Evolutionary conservation across 2,797 vertebrate species (phyloP), one percentile per base, ranked within the genome.

Genomic region (Enteromius radiatus): DNA sequence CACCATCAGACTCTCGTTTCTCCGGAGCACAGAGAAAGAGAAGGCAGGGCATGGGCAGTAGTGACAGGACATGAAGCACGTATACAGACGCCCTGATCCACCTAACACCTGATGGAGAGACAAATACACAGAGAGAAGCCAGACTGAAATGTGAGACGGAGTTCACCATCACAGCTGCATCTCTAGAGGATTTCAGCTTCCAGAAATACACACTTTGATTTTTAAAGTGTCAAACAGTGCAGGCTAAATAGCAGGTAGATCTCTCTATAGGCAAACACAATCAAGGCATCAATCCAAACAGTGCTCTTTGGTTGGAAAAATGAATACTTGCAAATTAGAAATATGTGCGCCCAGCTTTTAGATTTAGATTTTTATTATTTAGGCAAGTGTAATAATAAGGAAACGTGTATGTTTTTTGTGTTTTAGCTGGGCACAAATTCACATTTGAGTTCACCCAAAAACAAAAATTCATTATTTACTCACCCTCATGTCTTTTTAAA

Each of bases 21-120:
- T 97, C 88, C 93, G 93, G 8, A 99, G 84, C 59, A 99, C 97
- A 0, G 93, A 92, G 90, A 97, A 98, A 5, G 93, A 91, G 68
- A 99, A 99, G 3, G 98, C 96, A 0, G 95, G 97, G 59, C 98
- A 99, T 0, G 96, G 95, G 83, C 98, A 99, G 91, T 95, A 98
- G 87, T 98, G 98, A 88, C 98, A 98, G 86, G 96, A 96, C n/a
- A 93, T 88, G 68, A 96, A 96, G 88, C 97, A 98, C 1, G 91
- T 96, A 90, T 99, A 99, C 69, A 93, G 88, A 26, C 91, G 95
- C 0, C 97, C 96, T 0, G 97, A 98, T 77, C 93, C 96, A 75
- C 98, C 98, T 0, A 91, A 88, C 5, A 99, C 97, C 98, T 99
- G 90, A 47, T 85, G 82, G 15, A 11, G n/a, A 56, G 17, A 67